Base-by-base conservation (phyloP, 37 sponge, comb jelly and placozoan species). In the Mnemiopsis leidyi region DNA sequence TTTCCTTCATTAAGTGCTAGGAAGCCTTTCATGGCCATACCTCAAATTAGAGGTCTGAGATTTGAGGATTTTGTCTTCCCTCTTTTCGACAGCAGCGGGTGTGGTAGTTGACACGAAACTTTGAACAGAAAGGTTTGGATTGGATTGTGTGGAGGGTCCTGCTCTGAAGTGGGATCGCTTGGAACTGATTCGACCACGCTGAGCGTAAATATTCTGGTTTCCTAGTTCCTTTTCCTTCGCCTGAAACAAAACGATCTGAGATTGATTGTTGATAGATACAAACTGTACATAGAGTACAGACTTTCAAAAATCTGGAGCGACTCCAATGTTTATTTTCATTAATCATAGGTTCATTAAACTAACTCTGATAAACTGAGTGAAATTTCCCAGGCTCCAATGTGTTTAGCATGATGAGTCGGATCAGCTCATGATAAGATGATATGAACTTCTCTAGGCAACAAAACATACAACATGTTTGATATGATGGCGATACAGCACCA, bases 171-270 rank as follows among this genome's bases (percentile, higher is more conserved):
- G 5, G 79, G 79, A 32, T 33, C 90, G 40, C n/a, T 85, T 85
- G 90, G 90, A 85, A 1, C 9, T 13, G 23, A 29, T 16, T 7
- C 82, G 2, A 29, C 40, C 90, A 23, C 90, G 39, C 2, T 38
- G 61, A 3, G 90, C 61, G 90, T 85, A 85, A 1, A 85, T 85
- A 39, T 85, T 85, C 61, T 85, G 40, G 61, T 85, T 85, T 23
- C 90, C 90, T 25, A 40, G 28, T 21, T 85, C 90, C 48, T 40
- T 85, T 21, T 85, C 90, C n/a, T 33, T 38, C 25, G 61, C 90
- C 90, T 85, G 39, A 23, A 37, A 35, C n/a, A 71, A 3, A 48
- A n/a, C n/a, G n/a, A n/a, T n/a, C n/a, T n/a, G n/a, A n/a, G n/a
- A n/a, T n/a, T n/a, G n/a, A n/a, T n/a, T n/a, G n/a, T n/a, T n/a